Conservation (phyloP, 1,140 invertebrate genomes). For the Drosophila fuyamai region DNA sequence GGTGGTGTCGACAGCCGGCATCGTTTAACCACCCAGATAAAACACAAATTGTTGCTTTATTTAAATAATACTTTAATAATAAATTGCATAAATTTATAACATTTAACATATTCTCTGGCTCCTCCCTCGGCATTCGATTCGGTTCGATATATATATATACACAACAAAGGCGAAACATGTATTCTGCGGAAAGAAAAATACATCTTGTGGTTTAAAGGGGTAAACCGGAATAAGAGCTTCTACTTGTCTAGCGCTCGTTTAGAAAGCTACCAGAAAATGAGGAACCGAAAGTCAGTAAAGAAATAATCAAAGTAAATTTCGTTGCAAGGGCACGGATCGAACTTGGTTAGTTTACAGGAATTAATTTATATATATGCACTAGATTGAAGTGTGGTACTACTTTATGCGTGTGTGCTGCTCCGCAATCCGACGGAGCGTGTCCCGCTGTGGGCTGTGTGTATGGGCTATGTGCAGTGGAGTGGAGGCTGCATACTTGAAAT, state of each 20-base stretch:
- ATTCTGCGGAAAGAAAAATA: constrained; percentile 37
- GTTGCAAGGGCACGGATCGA: constrained; percentile 30
- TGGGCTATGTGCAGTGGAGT: constrained; percentile 4
- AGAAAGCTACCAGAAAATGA: constrained; percentile 8
- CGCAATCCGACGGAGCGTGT: constrained; percentile 21
- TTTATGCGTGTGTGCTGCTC: constrained; percentile 44
- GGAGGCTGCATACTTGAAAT: constrained; percentile 57
- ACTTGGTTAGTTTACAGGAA: constrained; percentile 29
- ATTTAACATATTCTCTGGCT: constrained; percentile 78
- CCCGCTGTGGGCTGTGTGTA: constrained; percentile 3
- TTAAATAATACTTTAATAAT: constrained; percentile 84
- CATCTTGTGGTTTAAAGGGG: constrained; percentile 6
- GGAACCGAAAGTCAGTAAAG: constrained; percentile 9
- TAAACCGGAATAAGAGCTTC: constrained; percentile 18
- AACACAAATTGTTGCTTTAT: constrained; percentile 69
- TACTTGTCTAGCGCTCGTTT: constrained; percentile 22
- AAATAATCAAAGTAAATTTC: constrained; percentile 14
- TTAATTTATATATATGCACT: constrained; percentile 44
- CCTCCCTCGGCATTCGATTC: constrained; percentile 19
- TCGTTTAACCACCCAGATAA: constrained; percentile 8
- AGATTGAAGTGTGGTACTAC: constrained; percentile 42
- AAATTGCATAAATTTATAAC: constrained; percentile 84
- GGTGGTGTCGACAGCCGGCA: constrained; percentile 8
- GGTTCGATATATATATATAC: constrained; percentile 48
- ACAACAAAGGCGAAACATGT: constrained; percentile 68